Conservation (phyloP, 64 coral and sea anemone species). For the Catalaphyllia jardinei region DNA sequence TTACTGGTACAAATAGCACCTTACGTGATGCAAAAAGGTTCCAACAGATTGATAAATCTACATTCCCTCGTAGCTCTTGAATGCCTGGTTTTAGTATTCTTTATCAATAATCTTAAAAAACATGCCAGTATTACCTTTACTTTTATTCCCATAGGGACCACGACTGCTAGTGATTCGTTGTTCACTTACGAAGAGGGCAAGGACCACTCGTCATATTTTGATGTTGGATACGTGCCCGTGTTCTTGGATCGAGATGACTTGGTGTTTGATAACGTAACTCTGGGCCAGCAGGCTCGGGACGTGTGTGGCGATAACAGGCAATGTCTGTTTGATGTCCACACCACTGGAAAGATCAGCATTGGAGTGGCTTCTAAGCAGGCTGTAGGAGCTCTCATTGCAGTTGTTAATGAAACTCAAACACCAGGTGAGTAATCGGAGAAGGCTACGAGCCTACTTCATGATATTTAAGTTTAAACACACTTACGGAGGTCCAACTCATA, state of each 20-base stretch:
- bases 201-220: constrained; percentile 18
- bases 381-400: neutral
- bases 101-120: no score
- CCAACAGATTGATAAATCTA: no score
- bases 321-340: constrained; percentile 63
- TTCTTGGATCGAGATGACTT: constrained; percentile 47
- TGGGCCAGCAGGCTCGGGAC: constrained; percentile 30
- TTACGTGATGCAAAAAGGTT: no score
- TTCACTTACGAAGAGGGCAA: constrained; percentile 63
- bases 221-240: constrained; percentile 33
- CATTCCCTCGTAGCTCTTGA: no score
- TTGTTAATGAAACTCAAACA: constrained; percentile 17
- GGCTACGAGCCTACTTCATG: neutral
- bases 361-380: constrained; percentile 57
- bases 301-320: constrained; percentile 58
- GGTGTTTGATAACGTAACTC: constrained; percentile 22
- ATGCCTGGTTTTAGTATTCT: no score
- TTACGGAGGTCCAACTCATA: neutral
- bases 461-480: neutral
- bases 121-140: no score
- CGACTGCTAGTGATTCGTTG: constrained; percentile 27
- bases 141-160: constrained; percentile 38
- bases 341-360: constrained; percentile 55
- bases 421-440: neutral
- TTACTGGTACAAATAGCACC: no score